Evolutionary conservation across 2,113 vertebrate genomes (phyloP).

Genomic region (Etheostoma cragini): DNA sequence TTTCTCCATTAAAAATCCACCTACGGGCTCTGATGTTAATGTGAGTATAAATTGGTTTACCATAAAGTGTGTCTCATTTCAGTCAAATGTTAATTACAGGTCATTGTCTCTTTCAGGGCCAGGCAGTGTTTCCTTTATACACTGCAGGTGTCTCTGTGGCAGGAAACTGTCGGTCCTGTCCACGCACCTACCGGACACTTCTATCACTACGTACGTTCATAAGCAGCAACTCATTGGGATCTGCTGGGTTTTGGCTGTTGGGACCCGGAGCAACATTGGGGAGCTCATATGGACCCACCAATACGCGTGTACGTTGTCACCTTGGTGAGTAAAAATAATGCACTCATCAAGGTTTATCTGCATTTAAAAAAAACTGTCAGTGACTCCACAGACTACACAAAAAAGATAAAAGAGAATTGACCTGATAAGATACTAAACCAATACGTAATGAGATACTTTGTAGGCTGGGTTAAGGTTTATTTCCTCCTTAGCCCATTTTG

Average conservation of each 20-base stretch:
- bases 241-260: slow-evolving; percentile 89
- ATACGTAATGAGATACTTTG: slow-evolving; percentile 29
- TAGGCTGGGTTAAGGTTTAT: slow-evolving; percentile 32
- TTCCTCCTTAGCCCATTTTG: slow-evolving; percentile 40
- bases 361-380: not conserved
- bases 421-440: not conserved
- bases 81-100: not conserved
- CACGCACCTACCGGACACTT: slow-evolving; percentile 86
- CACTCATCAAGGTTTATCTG: not conserved
- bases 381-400: not conserved
- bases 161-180: slow-evolving; percentile 89
- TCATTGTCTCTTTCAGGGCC: slow-evolving; percentile 79
- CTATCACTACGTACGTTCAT: slow-evolving; percentile 89
- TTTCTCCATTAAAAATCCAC: not conserved
- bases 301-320: slow-evolving; percentile 89
- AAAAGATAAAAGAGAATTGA: not conserved
- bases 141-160: slow-evolving; percentile 86
- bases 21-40: not conserved
- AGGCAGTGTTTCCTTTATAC: slow-evolving; percentile 88
- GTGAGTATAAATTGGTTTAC: not conserved
- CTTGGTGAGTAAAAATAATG: slow-evolving; percentile 81
- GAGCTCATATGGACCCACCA: slow-evolving; percentile 88
- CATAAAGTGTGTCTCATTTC: not conserved
- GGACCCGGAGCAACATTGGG: slow-evolving; percentile 85
- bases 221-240: slow-evolving; percentile 89